phyloP scores from a whole-genome alignment of 2,113 vertebrate species.

The Stomatorhinus ivindoensis region DNA sequence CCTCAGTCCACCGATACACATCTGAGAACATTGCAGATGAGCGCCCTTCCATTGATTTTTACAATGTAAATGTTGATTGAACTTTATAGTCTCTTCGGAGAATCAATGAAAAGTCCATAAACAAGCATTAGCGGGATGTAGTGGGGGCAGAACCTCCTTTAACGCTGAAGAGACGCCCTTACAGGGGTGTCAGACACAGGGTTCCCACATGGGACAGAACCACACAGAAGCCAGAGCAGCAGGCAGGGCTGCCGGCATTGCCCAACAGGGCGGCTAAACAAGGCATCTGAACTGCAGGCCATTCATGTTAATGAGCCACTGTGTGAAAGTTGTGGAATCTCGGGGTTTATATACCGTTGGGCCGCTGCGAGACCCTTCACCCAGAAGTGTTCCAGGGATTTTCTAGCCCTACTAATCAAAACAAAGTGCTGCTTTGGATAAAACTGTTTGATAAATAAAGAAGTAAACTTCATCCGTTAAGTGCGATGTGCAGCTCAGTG shows the following conservation, averaged over 20 bases:
- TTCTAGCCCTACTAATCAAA: neutral
- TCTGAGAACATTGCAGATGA: neutral
- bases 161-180: neutral
- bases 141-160: neutral
- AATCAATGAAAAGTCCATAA: neutral
- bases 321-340: neutral
- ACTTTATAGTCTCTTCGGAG: neutral
- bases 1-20: neutral
- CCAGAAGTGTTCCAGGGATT: neutral
- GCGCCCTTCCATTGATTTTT: neutral
- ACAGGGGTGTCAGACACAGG: neutral
- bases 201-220: neutral
- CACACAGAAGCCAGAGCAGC: neutral
- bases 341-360: neutral
- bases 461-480: neutral
- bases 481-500: neutral
- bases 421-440: neutral
- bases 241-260: too few relatives aligned
- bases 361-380: neutral
- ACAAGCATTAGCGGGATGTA: neutral
- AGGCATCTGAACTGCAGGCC: neutral
- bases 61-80: slow-evolving; percentile 8
- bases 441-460: neutral
- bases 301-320: neutral
- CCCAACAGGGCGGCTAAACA: neutral